Evolutionary conservation across 2,888 invertebrate species (phyloP), one percentile per base, ranked within the genome.

Genomic region (Leptopilina myrica): DNA sequence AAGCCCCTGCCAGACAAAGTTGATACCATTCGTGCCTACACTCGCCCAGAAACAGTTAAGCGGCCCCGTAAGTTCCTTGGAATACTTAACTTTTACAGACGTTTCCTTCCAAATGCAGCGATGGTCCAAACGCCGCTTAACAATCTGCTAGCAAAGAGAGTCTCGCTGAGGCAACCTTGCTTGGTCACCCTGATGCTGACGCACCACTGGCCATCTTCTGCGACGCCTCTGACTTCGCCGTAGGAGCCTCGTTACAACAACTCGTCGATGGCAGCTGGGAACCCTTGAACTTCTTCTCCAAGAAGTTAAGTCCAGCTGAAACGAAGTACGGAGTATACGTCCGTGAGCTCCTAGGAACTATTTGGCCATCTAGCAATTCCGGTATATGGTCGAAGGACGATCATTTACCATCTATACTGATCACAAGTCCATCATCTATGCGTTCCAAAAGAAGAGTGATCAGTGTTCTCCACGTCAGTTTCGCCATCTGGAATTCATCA

Each of bases 61-160:
- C 83, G 88, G 26, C 82, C 92, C 0, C 81, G 87, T 6, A 82
- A 85, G 15, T 91, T 91, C 81, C 64, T 83, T 0, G 82, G 82
- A 0, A 78, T 80, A 69, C 7, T 83, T n/a, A 82, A 83, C 26
- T 80, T 78, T 76, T 81, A 82, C n/a, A 73, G 82, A 7, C 64
- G 75, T 0, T 76, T 59, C 73, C 43, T 84, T 0, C 78, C 76
- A 0, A 26, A 80, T 7, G 81, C 84, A 5, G 83, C 85, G 0
- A 0, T 62, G 1, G 5, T 67, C 2, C 78, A 79, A 33, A 76
- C 76, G 0, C 84, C 80, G 0, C 80, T 40, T n/a, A 80, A 78
- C 49, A 64, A 78, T 0, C 67, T 40, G 12, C 33, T 66, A 76
- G 79, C 59, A 80, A 79, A 56, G 46, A 67, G 46, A 46, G 76